Conservation (phyloP, 1,140 invertebrate species). For the Pseudomyrmex sp. region DNA sequence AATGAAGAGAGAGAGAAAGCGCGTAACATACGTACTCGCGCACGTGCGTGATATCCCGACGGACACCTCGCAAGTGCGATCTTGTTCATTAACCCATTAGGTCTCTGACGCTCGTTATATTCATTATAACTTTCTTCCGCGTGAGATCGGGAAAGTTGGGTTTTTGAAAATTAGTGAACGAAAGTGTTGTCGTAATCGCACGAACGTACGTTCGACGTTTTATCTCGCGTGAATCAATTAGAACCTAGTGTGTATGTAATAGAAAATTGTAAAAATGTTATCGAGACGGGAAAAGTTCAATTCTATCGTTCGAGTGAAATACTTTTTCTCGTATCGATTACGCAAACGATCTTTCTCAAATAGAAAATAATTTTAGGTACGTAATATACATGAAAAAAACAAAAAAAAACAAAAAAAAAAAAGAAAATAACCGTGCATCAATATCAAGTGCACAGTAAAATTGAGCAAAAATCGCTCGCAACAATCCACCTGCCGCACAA, state of each 20-base stretch:
- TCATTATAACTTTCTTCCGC: neutral
- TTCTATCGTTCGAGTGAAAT: neutral
- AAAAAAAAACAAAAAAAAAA: neutral
- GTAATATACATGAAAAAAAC: neutral
- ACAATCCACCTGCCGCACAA: neutral
- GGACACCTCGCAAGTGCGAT: neutral
- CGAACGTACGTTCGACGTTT: no score
- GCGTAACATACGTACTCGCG: slow-evolving; percentile 11
- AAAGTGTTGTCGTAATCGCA: slow-evolving; percentile 9
- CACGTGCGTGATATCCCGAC: slow-evolving; percentile 10
- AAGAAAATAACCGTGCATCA: neutral
- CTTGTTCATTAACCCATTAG: slow-evolving; percentile 21
- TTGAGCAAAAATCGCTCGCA: neutral
- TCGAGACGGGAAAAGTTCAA: neutral
- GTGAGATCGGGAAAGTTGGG: neutral
- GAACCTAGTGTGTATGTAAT: neutral
- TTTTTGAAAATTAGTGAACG: neutral
- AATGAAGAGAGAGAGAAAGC: neutral
- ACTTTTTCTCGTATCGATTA: no score
- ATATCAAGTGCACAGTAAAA: neutral
- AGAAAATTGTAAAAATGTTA: neutral
- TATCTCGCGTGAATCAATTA: neutral
- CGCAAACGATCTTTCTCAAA: neutral
- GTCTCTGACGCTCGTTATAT: neutral
- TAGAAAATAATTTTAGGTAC: neutral